phyloP scores from a whole-genome alignment of 1,140 invertebrate genomes.

The Dufourea novaeangliae region DNA sequence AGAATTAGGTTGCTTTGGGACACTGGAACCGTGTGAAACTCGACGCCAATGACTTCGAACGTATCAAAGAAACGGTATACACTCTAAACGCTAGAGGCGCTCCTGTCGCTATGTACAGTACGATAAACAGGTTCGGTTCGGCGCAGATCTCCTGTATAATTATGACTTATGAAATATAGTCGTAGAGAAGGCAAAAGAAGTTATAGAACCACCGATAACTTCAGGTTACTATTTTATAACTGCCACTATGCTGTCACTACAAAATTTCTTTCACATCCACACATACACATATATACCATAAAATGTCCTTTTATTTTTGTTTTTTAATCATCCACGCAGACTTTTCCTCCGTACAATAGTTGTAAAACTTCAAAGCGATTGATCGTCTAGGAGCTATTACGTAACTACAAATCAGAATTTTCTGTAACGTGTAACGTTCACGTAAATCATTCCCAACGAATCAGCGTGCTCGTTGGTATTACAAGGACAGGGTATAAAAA shows the following conservation, averaged over 20 bases:
- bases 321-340: no score
- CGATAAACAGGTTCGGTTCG: constrained; percentile 16
- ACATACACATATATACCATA: no score
- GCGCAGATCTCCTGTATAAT: constrained; percentile 21
- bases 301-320: no score
- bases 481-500: constrained; percentile 17
- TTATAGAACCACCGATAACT: neutral
- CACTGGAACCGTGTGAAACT: neutral
- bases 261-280: neutral
- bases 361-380: neutral
- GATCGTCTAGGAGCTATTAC: neutral
- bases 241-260: neutral
- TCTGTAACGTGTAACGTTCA: neutral
- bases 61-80: neutral
- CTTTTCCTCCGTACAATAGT: neutral
- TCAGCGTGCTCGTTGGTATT: neutral
- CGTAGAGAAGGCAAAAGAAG: constrained; percentile 15
- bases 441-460: neutral
- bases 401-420: neutral
- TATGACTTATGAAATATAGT: constrained; percentile 27
- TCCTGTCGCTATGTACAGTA: neutral
- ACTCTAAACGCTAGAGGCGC: neutral
- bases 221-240: neutral
- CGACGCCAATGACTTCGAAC: neutral
- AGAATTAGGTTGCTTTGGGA: neutral